Percentiles rank a stretch among this genome's conserved stretches.
Conservation (phyloP, 2,888 invertebrate species). For the Trichogramma dendrolimi region DNA sequence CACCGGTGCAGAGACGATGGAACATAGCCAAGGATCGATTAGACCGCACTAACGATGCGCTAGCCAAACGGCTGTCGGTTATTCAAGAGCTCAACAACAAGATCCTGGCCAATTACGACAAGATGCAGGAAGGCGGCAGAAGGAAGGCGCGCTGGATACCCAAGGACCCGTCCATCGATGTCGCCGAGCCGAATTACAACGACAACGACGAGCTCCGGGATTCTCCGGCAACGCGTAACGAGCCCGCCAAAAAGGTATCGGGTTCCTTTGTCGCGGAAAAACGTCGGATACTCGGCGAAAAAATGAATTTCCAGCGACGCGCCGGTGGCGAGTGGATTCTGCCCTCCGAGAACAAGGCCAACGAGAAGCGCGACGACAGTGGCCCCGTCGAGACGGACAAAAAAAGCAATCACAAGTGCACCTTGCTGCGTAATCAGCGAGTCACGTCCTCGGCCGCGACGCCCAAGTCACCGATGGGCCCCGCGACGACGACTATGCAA, state of each 20-base stretch:
- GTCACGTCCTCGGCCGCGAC: constrained; percentile 1
- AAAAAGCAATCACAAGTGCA: not conserved
- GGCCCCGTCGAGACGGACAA: not conserved
- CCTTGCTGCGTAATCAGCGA: not conserved
- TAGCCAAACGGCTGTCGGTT: constrained; percentile 44
- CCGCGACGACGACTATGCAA: not conserved
- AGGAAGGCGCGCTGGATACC: constrained; percentile 14
- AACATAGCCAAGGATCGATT: constrained; percentile 37
- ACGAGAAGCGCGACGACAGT: not conserved
- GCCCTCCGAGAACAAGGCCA: not conserved
- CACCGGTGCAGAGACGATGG: constrained; percentile 36
- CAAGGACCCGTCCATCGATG: not conserved
- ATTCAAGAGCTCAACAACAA: constrained; percentile 49
- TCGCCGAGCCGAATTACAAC: not conserved
- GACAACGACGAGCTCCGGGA: no score
- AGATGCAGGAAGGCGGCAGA: constrained; percentile 36
- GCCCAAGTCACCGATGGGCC: not conserved
- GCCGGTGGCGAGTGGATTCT: constrained; percentile 21
- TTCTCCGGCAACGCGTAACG: not conserved
- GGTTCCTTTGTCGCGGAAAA: constrained; percentile 1
- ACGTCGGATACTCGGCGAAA: constrained; percentile 12
- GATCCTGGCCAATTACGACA: constrained; percentile 46
- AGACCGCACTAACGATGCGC: constrained; percentile 45
- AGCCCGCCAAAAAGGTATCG: not conserved
- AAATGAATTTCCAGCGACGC: constrained; percentile 11